Evolutionary conservation across 2,113 vertebrate genomes (phyloP), one percentile per base, ranked within the genome.

Genomic region (Andinoacara biseriatus): DNA sequence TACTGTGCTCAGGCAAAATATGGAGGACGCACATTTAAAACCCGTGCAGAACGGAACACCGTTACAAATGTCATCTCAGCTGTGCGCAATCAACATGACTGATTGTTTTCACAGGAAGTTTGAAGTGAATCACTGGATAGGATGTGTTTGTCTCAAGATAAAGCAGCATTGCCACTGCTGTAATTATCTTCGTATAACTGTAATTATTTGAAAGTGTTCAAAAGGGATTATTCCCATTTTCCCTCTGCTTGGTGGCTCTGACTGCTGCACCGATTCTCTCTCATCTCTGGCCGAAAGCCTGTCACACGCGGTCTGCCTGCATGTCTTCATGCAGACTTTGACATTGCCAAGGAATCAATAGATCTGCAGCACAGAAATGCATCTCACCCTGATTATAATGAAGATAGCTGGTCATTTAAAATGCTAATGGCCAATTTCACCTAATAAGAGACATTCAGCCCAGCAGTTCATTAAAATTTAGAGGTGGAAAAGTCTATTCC

Each of bases 141-240:
- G 86, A 93, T 84, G 82, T 92, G 90, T 90, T 92, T 89, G 86
- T 90, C 89, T 86, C 86, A 60, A 90, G 91, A 94, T 92, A 88
- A 93, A 93, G 93, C 91, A 84, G 83, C 80, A 87, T 82, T 85
- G 90, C 89, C 88, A 92, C 88, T 69, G 82, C 89, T 89, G 86
- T 93, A 94, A 95, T 96, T 94, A 95, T 96, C 88, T 94, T 93
- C 82, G 86, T 93, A 93, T 94, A 93, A 94, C 90, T 93, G 92
- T 94, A 94, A 95, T 95, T 95, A 95, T 95, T 95, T 93, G 56
- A 93, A 94, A 93, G 89, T 91, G 86, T 91, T 90, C 84, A 92
- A 94, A 95, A 93, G 31, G 40, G 89, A 95, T 95, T 92, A 93
- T 89, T 91, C 83, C 83, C 60, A 43, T 78, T 56, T 72, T 82